Evolutionary conservation across 2,113 vertebrate genomes (phyloP).

Genomic region (Larimichthys polyactis): DNA sequence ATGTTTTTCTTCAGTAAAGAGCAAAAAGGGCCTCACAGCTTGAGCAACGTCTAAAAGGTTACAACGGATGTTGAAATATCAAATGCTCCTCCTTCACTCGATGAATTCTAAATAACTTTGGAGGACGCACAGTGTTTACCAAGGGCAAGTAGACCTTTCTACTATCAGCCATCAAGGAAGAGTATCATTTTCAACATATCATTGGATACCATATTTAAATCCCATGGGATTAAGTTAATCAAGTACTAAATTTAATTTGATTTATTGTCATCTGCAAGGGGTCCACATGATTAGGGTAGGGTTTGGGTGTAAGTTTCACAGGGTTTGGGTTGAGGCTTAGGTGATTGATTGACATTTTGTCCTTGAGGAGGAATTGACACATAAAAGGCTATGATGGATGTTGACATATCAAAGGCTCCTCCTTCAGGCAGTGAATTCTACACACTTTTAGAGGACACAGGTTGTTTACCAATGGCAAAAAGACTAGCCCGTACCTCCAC

Average conservation of each 20-base stretch:
- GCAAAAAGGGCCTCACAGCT: conserved; percentile 48
- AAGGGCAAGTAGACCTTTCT: conserved; percentile 14
- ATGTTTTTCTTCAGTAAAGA: conserved; percentile 15
- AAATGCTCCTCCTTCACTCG: conserved; percentile 28
- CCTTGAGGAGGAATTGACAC: background rate
- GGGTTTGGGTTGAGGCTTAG: background rate
- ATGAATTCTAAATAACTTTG: conserved; percentile 45
- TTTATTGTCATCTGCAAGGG: too few species aligned
- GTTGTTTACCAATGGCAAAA: conserved; percentile 21
- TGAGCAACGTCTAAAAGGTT: conserved; percentile 59
- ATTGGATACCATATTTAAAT: background rate
- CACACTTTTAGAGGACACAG: conserved; percentile 32
- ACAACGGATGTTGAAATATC: conserved; percentile 56
- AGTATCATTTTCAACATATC: background rate
- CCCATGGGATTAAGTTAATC: background rate
- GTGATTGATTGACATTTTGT: background rate
- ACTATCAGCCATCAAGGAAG: background rate
- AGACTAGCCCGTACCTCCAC: background rate
- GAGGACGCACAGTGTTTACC: conserved; percentile 14
- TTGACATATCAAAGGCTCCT: conserved; percentile 56
- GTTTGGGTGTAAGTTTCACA: background rate
- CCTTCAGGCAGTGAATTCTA: conserved; percentile 27
- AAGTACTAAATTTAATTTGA: background rate
- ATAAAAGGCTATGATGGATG: conserved; percentile 50
- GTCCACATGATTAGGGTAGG: background rate